Conservation (phyloP, 2,113 vertebrate genomes). For the Dicerorhinus sumatrensis region DNA sequence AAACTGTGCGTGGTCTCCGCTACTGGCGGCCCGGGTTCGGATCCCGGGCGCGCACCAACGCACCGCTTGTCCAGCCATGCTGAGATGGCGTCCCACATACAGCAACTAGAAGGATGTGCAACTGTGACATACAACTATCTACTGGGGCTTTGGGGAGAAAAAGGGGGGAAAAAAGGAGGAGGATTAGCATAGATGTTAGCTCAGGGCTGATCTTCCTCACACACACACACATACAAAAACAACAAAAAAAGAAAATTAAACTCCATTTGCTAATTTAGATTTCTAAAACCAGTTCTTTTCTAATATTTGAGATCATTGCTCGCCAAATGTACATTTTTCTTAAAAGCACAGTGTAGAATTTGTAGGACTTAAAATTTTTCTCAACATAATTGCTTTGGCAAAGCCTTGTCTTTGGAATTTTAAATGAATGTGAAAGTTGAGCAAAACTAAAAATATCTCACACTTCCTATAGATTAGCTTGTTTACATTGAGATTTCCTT, state of each 20-base stretch:
- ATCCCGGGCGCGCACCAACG: too few relatives aligned
- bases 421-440: constrained; percentile 22
- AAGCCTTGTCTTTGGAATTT: background rate
- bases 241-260: background rate
- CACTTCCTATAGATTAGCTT: constrained; percentile 54
- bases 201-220: too few relatives aligned
- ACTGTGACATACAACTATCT: too few relatives aligned
- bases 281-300: background rate
- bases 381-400: background rate
- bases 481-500: constrained; percentile 45
- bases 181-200: too few relatives aligned
- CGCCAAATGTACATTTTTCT: background rate
- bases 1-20: background rate
- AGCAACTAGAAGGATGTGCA: too few relatives aligned
- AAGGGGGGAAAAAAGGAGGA: too few relatives aligned
- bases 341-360: background rate
- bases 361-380: background rate
- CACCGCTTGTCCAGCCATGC: too few relatives aligned
- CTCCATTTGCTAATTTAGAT: background rate
- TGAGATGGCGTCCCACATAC: too few relatives aligned
- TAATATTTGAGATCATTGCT: background rate
- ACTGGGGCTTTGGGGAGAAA: too few relatives aligned
- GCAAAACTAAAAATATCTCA: constrained; percentile 50
- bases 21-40: too few relatives aligned
- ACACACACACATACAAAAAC: too few relatives aligned